Base-by-base conservation (phyloP, 2,797 vertebrate species). In the Paratrypauchen microcephalus region DNA sequence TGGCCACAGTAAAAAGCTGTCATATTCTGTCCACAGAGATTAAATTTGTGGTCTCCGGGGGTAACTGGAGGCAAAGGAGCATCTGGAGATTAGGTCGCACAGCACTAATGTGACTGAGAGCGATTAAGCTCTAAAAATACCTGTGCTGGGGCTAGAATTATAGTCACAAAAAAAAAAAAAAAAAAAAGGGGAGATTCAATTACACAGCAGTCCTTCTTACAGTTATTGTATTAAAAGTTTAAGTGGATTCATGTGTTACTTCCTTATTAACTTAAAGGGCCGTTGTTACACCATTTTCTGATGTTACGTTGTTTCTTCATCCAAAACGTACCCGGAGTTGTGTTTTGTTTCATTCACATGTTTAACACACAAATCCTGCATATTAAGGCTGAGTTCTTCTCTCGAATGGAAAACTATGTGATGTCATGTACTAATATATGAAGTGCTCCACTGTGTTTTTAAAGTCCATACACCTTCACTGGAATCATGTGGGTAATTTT, bases 21-120 rank as follows among this genome's bases (percentile, higher is more conserved):
- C 30, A 62, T 56, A 67, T 72, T 72, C 58, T 72, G 63, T 24
- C 23, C 55, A 2, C 4, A 7, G 36, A 52, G 58, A 76, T 82
- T 82, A 69, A 18, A 69, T 81, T 70, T 64, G 28, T 57, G 28
- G 24, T 52, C 55, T 66, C 41, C 6, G 30, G 68, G 45, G 50
- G 39, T 68, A 57, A 30, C 52, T 48, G 0, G 7, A 47, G 59
- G 55, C 66, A 70, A 65, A 80, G 52, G 68, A 28, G 13, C 26
- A 1, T 12, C 36, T 21, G 48, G 26, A 70, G 69, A 78, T 78
- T 82, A 74, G 55, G 57, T 75, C 57, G 70, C 48, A 71, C 54
- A 23, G 47, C 45, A 26, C 2, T 81, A 76, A 74, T 79, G 63
- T 76, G 68, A 83, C 69, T 79, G 83, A 70, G 30, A 66, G 68